Percentiles rank a stretch among this genome's conserved stretches.
phyloP scores from a whole-genome alignment of 1,140 invertebrate species.

The Belonocnema kinseyi region DNA sequence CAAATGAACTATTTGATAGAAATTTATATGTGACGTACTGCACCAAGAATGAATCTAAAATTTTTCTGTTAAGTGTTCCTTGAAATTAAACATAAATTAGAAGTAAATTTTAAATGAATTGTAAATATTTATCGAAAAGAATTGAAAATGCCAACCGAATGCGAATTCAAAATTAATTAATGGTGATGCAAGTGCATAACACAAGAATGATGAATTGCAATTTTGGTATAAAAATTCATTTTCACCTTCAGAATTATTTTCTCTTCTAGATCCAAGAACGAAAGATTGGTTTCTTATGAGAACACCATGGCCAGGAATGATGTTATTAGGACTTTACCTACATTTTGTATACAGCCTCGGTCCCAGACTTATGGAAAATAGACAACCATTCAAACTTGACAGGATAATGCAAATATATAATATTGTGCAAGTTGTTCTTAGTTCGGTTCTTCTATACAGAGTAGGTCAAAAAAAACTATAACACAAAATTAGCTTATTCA shows the following conservation, averaged over 20 bases:
- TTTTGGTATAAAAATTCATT: neutral
- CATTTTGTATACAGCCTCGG: conserved; percentile 82
- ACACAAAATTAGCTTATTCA: neutral
- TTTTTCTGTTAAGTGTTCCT: too few species aligned
- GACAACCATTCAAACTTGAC: conserved; percentile 84
- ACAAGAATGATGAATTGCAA: neutral
- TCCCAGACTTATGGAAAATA: conserved; percentile 84
- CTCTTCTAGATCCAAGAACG: conserved; percentile 78
- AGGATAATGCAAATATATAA: conserved; percentile 86
- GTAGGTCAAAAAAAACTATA: conserved; percentile 70
- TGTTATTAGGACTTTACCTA: conserved; percentile 81
- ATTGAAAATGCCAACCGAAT: too few species aligned
- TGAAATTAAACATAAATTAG: too few species aligned
- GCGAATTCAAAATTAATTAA: too few species aligned
- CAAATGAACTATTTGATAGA: too few species aligned
- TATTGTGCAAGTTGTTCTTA: conserved; percentile 82
- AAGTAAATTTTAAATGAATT: too few species aligned
- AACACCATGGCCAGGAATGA: conserved; percentile 77
- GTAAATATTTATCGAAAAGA: too few species aligned
- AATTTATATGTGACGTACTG: too few species aligned
- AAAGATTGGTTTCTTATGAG: conserved; percentile 79
- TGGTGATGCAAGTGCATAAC: too few species aligned
- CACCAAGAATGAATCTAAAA: too few species aligned
- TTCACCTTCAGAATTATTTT: conserved; percentile 29
- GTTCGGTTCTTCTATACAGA: conserved; percentile 79